These are phyloP conservation scores for Yasuhikotakia modesta DNA, from an alignment of 2,797 vertebrate species.

Conservation along the genomic window DNA sequence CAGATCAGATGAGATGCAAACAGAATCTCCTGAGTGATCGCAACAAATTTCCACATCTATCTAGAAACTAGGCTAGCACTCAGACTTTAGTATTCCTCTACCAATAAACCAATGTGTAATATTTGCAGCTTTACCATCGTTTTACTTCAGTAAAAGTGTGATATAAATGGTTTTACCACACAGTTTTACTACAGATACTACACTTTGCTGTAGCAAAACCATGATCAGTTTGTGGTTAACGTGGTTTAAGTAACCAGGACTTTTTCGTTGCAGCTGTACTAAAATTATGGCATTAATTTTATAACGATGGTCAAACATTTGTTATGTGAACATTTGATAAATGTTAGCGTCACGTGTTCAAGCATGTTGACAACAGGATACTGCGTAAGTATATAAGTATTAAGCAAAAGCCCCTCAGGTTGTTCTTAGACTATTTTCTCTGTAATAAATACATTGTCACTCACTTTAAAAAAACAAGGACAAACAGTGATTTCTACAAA, in stretches of 20 bases:
- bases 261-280: no score
- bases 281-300: no score
- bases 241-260: not conserved
- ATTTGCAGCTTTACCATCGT: not conserved
- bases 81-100: not conserved
- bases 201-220: no score
- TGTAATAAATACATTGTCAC: not conserved
- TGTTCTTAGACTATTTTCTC: not conserved
- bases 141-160: no score
- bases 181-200: no score
- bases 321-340: not conserved
- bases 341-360: not conserved
- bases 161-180: no score
- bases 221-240: not conserved
- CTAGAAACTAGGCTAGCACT: not conserved
- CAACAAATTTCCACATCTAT: not conserved
- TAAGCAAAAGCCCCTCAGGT: not conserved
- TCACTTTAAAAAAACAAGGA: not conserved
- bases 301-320: not conserved
- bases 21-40: not conserved
- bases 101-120: not conserved
- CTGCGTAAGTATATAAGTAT: not conserved
- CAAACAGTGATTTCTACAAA: constrained; percentile 1
- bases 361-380: not conserved
- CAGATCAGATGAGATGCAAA: constrained; percentile 19